These are phyloP conservation scores for Heteropelma amictum DNA, from an alignment of 2,888 invertebrate species.

Conservation along the genomic window DNA sequence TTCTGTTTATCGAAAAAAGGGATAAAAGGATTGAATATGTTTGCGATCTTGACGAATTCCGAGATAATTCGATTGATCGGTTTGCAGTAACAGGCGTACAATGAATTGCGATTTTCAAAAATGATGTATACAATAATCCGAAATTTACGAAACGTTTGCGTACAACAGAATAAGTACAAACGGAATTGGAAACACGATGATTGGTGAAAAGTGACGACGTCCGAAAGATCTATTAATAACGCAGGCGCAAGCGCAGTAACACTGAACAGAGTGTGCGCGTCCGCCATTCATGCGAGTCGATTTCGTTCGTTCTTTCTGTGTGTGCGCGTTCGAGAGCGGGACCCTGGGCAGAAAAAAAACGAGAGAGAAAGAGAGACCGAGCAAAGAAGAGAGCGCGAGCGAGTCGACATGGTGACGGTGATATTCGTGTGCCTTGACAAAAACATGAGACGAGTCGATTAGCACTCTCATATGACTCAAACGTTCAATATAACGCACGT, in stretches of 20 bases:
- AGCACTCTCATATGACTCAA: constrained; percentile 61
- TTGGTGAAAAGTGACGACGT: constrained; percentile 72
- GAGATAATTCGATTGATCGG: no score
- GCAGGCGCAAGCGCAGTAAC: constrained; percentile 65
- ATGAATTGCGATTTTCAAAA: no score
- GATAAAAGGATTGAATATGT: no score
- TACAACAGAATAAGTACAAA: constrained; percentile 6
- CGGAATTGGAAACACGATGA: constrained; percentile 43
- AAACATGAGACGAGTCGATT: constrained; percentile 72
- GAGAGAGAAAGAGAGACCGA: constrained; percentile 1
- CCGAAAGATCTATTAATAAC: constrained; percentile 69
- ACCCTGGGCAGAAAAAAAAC: constrained; percentile 34
- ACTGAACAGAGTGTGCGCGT: constrained; percentile 65
- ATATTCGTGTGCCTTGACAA: constrained; percentile 66
- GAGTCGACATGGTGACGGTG: constrained; percentile 73
- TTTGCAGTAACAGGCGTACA: no score
- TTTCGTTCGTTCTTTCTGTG: constrained; percentile 71
- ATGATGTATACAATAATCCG: no score
- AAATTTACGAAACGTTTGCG: no score
- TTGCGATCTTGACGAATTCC: no score
- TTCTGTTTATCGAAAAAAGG: no score
- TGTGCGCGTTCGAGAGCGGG: constrained; percentile 37
- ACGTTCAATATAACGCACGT: constrained; percentile 57
- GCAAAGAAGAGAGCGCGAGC: constrained; percentile 46
- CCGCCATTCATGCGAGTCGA: constrained; percentile 76